A percentile compares a stretch with the other conserved stretches of the same genome.
Conservation (phyloP, 2,888 invertebrate species). For the Iphiclides podalirius region DNA sequence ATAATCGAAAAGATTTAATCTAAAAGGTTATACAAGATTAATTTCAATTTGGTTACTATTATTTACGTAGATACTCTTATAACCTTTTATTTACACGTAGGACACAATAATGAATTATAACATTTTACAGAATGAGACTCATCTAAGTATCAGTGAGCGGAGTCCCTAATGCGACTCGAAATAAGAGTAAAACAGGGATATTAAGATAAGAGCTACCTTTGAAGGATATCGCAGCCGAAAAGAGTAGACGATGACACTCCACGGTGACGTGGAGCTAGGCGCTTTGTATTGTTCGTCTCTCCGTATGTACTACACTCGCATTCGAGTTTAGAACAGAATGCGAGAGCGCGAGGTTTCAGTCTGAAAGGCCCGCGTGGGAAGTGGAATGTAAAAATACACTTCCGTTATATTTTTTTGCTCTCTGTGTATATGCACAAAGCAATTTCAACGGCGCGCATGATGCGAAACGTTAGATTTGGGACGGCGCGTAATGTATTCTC, state of each 20-base stretch:
- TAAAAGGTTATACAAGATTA: no score
- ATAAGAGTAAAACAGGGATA: conserved; percentile 75
- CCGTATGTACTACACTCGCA: conserved; percentile 17
- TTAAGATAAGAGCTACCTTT: conserved; percentile 73
- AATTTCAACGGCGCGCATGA: neutral
- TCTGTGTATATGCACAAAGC: neutral
- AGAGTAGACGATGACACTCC: conserved; percentile 61
- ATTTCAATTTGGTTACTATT: no score
- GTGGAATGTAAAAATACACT: conserved; percentile 23
- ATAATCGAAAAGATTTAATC: no score
- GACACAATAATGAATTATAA: no score
- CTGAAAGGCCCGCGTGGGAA: conserved; percentile 14
- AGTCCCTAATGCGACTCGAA: conserved; percentile 61
- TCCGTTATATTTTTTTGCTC: conserved; percentile 3
- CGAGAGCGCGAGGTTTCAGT: conserved; percentile 20
- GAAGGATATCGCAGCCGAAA: conserved; percentile 63
- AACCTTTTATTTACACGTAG: no score
- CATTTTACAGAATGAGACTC: neutral
- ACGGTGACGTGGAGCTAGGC: conserved; percentile 33
- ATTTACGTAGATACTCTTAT: no score
- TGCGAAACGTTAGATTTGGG: neutral
- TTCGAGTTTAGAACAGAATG: conserved; percentile 20
- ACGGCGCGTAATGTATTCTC: neutral
- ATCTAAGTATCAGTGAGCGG: neutral
- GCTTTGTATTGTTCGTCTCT: conserved; percentile 21